Conservation (phyloP, 1,140 invertebrate species). For the Caenorhabditis tropicalis region DNA sequence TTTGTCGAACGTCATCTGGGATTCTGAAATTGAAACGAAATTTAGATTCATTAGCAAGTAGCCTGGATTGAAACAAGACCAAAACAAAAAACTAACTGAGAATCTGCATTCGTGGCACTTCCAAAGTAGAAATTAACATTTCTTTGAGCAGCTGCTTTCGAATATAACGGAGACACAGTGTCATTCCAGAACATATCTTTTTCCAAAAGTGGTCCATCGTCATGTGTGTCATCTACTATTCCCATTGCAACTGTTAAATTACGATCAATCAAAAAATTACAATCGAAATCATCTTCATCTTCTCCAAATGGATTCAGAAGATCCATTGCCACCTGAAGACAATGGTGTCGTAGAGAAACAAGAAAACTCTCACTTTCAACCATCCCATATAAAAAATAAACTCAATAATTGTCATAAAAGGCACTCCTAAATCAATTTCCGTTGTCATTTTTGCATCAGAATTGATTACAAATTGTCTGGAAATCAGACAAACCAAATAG, state of each 20-base stretch:
- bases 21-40: constrained; percentile 25
- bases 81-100: background rate
- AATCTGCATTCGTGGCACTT: constrained; percentile 36
- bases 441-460: constrained; percentile 32
- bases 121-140: constrained; percentile 49
- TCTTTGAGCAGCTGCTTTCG: background rate
- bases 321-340: constrained; percentile 58
- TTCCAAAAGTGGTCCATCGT: constrained; percentile 39
- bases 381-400: constrained; percentile 56
- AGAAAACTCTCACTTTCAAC: constrained; percentile 27
- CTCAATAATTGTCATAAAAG: constrained; percentile 25
- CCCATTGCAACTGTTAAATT: constrained; percentile 73
- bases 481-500: constrained; percentile 37
- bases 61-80: background rate
- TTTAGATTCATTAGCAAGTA: too few species aligned
- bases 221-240: constrained; percentile 43
- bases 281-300: constrained; percentile 64
- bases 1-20: constrained; percentile 30
- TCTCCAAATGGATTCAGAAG: constrained; percentile 63
- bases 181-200: constrained; percentile 50
- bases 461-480: constrained; percentile 41
- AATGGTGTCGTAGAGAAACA: background rate
- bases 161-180: constrained; percentile 40
- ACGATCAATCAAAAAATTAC: constrained; percentile 73
- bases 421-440: constrained; percentile 30